These are phyloP conservation scores for Caenorhabditis elegans DNA, from an alignment of 1,140 invertebrate species.

Conservation along the genomic window WBcel235 BX284602.5:7246001-7246500, in stretches of 20 bases:
- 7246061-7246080: slow-evolving; percentile 61
- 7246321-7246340: slow-evolving; percentile 58
- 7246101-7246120: slow-evolving; percentile 66
- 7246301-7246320: slow-evolving; percentile 62
- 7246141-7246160: not conserved
- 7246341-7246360: slow-evolving; percentile 32
- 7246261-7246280: not conserved
- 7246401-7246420: not conserved
- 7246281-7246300: slow-evolving; percentile 50
- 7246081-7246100: slow-evolving; percentile 66
- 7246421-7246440: not conserved
- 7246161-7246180: not conserved
- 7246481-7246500: slow-evolving; percentile 2
- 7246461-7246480: not conserved
- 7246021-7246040: slow-evolving; percentile 32
- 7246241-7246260: too few relatives aligned
- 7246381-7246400: not conserved
- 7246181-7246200: not conserved
- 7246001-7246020: too few relatives aligned
- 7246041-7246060: slow-evolving; percentile 53
- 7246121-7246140: slow-evolving; percentile 63
- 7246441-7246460: not conserved
- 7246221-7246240: too few relatives aligned
- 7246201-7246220: too few relatives aligned
- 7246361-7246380: slow-evolving; percentile 19